Conservation (phyloP, 2,113 vertebrate species). For the Ctenodactylus gundi region DNA sequence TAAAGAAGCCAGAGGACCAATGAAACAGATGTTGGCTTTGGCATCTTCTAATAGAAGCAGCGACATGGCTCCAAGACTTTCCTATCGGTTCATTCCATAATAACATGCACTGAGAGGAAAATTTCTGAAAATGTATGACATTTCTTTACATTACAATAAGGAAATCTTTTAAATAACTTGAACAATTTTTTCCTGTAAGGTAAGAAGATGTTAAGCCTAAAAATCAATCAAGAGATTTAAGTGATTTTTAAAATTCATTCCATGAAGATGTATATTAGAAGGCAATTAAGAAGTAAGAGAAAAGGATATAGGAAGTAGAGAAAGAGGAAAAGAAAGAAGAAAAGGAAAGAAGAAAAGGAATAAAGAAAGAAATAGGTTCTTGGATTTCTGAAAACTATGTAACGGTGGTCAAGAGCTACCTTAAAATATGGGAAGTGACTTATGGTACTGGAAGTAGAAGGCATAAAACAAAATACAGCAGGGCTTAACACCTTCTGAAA, state of each 20-base stretch:
- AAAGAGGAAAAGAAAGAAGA: not conserved
- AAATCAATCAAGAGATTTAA: not conserved
- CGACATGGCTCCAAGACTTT: not conserved
- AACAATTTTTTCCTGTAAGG: not conserved
- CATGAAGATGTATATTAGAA: not conserved
- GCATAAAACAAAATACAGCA: not conserved
- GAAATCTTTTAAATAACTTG: not conserved
- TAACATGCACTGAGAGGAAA: not conserved
- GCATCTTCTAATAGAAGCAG: not conserved
- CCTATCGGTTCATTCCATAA: not conserved
- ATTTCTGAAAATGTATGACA: not conserved
- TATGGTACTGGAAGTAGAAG: not conserved
- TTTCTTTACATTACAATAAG: not conserved
- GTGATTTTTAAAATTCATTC: not conserved
- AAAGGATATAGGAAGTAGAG: not conserved
- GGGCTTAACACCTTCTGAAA: not conserved
- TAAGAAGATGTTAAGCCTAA: not conserved
- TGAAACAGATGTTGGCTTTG: conserved; percentile 40
- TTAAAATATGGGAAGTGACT: not conserved
- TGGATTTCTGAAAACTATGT: not conserved
- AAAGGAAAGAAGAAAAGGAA: not conserved
- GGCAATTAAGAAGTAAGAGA: not conserved
- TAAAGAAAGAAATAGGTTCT: not conserved
- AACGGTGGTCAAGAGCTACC: not conserved
- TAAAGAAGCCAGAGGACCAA: conserved; percentile 43